Conservation (phyloP, 2,113 vertebrate genomes). For the Galeopterus variegatus region DNA sequence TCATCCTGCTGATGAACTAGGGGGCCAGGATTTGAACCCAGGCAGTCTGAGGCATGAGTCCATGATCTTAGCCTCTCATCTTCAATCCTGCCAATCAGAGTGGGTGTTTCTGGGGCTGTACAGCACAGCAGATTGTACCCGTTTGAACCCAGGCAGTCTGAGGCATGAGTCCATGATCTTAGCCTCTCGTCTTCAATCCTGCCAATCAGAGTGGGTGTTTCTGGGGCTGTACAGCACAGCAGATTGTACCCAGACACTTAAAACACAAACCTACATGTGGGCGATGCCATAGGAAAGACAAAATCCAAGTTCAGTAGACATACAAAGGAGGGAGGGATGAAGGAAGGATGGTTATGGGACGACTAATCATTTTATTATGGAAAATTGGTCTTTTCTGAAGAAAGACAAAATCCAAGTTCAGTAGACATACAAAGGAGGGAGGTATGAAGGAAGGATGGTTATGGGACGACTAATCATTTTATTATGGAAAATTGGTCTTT, state of each 20-base stretch:
- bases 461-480: background rate
- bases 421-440: background rate
- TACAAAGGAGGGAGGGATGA: background rate
- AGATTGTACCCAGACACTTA: background rate
- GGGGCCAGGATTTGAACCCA: background rate
- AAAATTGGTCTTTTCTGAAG: slow-evolving; percentile 29
- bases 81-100: background rate
- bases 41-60: background rate
- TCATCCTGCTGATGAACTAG: background rate
- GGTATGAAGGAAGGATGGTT: background rate
- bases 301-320: background rate
- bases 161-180: background rate
- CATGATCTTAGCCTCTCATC: background rate
- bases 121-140: rapidly evolving
- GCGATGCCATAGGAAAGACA: background rate
- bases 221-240: background rate
- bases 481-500: slow-evolving; percentile 21
- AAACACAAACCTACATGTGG: background rate
- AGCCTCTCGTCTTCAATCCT: background rate
- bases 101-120: background rate
- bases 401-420: no score
- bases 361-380: background rate
- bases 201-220: background rate
- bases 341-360: background rate
- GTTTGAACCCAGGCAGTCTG: background rate